Conservation (phyloP, 2,797 vertebrate genomes). For the Lagocephalus sceleratus region DNA sequence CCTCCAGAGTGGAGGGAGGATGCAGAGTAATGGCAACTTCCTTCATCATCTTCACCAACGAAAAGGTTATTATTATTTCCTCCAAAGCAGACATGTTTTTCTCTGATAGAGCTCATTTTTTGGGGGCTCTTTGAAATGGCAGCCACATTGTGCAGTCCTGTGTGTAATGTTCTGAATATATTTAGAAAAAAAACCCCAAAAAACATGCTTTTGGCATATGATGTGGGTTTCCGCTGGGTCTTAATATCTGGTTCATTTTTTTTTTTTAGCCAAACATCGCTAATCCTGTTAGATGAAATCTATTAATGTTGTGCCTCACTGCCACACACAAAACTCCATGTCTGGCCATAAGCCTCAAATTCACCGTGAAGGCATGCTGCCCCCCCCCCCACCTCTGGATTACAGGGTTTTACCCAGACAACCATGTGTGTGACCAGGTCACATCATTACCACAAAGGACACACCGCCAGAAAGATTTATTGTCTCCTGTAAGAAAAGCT, state of each 20-base stretch:
- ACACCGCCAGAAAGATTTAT: slow-evolving; percentile 43
- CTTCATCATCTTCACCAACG: slow-evolving; percentile 46
- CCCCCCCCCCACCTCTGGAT: slow-evolving; percentile 59
- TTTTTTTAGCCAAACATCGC: slow-evolving; percentile 63
- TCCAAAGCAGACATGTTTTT: slow-evolving; percentile 13
- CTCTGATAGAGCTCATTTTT: slow-evolving; percentile 13
- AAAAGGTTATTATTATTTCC: slow-evolving; percentile 26
- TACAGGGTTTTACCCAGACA: slow-evolving; percentile 65
- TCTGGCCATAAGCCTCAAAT: slow-evolving; percentile 71
- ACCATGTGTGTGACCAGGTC: slow-evolving; percentile 53
- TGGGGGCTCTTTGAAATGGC: too few species aligned
- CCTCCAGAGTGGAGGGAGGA: slow-evolving; percentile 55
- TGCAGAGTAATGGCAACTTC: slow-evolving; percentile 44
- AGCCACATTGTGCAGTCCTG: too few species aligned
- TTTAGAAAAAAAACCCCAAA: too few species aligned
- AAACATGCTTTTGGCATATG: too few species aligned
- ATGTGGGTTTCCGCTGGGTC: slow-evolving; percentile 52
- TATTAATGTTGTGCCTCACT: slow-evolving; percentile 66
- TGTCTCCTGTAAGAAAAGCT: slow-evolving; percentile 40
- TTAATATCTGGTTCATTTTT: slow-evolving; percentile 57
- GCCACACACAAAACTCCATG: slow-evolving; percentile 64
- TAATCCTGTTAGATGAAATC: slow-evolving; percentile 73
- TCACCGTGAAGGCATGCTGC: slow-evolving; percentile 70
- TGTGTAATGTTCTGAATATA: too few species aligned
- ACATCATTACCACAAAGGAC: slow-evolving; percentile 3